phyloP scores from a whole-genome alignment of 2,797 vertebrate genomes.

The Tapirus indicus region DNA sequence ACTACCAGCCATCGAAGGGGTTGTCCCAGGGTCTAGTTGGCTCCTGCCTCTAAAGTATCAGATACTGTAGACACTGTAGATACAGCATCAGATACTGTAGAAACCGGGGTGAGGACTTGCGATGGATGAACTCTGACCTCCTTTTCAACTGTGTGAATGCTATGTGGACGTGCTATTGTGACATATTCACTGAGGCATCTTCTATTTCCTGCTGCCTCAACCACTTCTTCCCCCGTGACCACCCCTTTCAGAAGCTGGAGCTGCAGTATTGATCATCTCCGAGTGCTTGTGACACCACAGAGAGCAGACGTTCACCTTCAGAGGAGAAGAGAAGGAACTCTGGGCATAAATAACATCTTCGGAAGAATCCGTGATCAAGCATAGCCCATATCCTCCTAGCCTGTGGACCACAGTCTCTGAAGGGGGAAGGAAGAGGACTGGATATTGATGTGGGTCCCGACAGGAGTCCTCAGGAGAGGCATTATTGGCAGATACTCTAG shows the following conservation, averaged over 20 bases:
- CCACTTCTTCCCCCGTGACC: accelerated
- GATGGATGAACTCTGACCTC: background rate
- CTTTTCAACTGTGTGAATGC: background rate
- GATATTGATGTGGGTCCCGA: background rate
- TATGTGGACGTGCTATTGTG: no score
- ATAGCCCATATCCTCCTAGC: no score
- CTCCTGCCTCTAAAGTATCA: background rate
- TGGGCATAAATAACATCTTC: background rate
- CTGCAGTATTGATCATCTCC: background rate
- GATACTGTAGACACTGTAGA: background rate
- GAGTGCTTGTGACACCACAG: background rate
- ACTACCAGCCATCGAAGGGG: background rate
- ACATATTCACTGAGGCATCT: background rate
- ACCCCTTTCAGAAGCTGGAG: background rate
- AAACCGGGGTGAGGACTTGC: background rate
- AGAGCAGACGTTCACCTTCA: background rate
- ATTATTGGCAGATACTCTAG: background rate
- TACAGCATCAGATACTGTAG: background rate
- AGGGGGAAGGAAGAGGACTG: background rate
- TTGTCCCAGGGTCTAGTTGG: background rate
- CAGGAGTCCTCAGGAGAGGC: background rate
- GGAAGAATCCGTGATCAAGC: background rate
- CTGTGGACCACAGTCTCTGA: background rate
- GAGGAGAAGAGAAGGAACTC: background rate
- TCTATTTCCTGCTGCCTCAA: background rate